Evolutionary conservation across 2,797 vertebrate genomes (phyloP), one percentile per base, ranked within the genome.

Genomic region (Uromys caudimaculatus): DNA sequence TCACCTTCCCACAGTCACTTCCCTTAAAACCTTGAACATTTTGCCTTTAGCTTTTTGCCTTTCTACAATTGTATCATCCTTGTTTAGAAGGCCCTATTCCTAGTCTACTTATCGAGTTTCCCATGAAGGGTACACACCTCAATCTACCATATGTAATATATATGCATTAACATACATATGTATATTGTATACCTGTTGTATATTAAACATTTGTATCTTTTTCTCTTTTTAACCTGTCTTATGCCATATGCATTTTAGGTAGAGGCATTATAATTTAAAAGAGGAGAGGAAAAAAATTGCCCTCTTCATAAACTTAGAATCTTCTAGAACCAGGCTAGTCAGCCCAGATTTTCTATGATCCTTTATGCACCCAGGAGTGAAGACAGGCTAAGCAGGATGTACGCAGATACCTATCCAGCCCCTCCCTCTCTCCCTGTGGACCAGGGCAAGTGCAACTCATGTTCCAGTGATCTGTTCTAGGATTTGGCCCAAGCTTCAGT

Each of bases 141-240:
- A 29, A 2, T 86, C 81, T 86, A 86, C 78, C 38, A 71, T 87
- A 54, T 71, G 4, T 38, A 54, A 38, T 38, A 60, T 41, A 13
- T 19, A 78, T 56, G 0, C 2, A 81, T 38, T 56, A 52, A 87
- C 23, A 47, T 27, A 52, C 21, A 67, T 4, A n/a, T 16, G 8
- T 29, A 29, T 73, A 86, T 54, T 41, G 17, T 38, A 56, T 56
- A 19, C 29, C 5, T 32, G 2, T 73, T 41, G 10, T 32, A 93
- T 77, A 91, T 69, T 90, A 62, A 87, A 60, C 47, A 77, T 44
- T 29, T n/a, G 4, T 11, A 83, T 17, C 6, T 35, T 89, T 90
- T 85, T 58, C 21, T 87, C n/a, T 58, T 90, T 23, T n/a, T 96
- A 71, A 58, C 50, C 35, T 96, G 91, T 67, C 35, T 78, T 58